These are phyloP conservation scores for Melanostigma gelatinosum DNA, from an alignment of 2,113 vertebrate species.

Conservation along the genomic window DNA sequence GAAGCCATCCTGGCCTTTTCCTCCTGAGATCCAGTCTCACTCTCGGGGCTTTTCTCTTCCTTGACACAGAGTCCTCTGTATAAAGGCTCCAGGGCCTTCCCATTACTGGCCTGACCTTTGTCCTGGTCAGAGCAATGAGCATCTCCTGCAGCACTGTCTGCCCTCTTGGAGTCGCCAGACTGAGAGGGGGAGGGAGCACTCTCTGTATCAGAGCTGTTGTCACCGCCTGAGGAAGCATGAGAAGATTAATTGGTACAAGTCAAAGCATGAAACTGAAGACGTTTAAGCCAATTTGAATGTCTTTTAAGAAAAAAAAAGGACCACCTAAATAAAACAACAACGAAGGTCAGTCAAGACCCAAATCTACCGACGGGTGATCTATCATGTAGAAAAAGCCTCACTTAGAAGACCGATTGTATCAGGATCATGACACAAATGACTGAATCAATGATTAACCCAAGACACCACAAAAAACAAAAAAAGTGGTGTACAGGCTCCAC, in stretches of 20 bases:
- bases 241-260: conserved; percentile 4
- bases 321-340: not conserved
- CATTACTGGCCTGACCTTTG: conserved; percentile 66
- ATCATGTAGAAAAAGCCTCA: not conserved
- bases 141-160: conserved; percentile 72
- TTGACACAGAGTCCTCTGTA: conserved; percentile 85
- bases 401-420: not conserved
- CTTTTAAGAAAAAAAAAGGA: not conserved
- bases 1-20: conserved; percentile 69
- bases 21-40: conserved; percentile 81
- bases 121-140: conserved; percentile 79
- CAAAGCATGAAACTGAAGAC: not conserved
- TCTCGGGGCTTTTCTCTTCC: conserved; percentile 86
- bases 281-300: not conserved
- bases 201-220: conserved; percentile 99
- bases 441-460: not conserved
- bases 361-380: not conserved
- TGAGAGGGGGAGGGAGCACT: conserved; percentile 97
- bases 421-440: not conserved
- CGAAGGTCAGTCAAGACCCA: not conserved
- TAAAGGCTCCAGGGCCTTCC: conserved; percentile 83
- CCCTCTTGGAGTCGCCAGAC: conserved; percentile 83
- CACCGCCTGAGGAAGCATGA: conserved; percentile 84
- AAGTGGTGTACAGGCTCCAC: not conserved
- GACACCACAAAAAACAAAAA: not conserved